Evolutionary conservation across 2,113 vertebrate genomes (phyloP), one percentile per base, ranked within the genome.

Genomic region (Sardina pilchardus): DNA sequence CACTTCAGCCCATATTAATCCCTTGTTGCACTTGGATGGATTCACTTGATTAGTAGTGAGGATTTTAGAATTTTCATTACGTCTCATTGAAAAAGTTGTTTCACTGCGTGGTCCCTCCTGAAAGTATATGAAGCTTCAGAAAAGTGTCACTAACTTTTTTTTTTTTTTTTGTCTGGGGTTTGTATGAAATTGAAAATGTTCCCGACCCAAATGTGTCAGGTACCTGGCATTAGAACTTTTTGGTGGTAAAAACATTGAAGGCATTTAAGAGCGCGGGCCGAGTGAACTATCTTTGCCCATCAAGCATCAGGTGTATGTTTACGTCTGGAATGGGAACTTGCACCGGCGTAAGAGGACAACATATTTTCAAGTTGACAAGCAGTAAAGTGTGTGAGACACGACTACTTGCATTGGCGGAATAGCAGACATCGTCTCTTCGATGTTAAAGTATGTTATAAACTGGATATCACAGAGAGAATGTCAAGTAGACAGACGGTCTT

Each of bases 301-400:
- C 21, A 36, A 36, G 71, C 30, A 21, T 59, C 21, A 59, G 53
- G 30, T 78, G 71, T 36, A 34, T 71, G 10, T 78, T 12, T 78
- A 34, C 16, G 71, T 78, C 30, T 78, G 71, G 26, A 12, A 67
- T n/a, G 24, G 82, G 45, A 48, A 34, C 44, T 30, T 48, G 47
- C 10, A 21, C 82, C 16, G 17, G 42, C 53, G 26, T 30, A 50
- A 50, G 45, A 39, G n/a, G 82, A 83, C 82, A 56, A 34, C 82
- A 83, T 83, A 83, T 83, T 63, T 36, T 83, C 50, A 83, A n/a
- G 82, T 83, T 83, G 82, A 56, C 82, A 83, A 59, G 50, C 50
- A 56, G 82, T 83, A 56, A 83, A 83, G n/a, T 3, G 71, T 78
- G 71, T 34, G 71, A 78, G 82, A 56, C 82, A 83, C 39, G 82